Conservation (phyloP, 2,888 invertebrate genomes). For the Drosophila yooni region DNA sequence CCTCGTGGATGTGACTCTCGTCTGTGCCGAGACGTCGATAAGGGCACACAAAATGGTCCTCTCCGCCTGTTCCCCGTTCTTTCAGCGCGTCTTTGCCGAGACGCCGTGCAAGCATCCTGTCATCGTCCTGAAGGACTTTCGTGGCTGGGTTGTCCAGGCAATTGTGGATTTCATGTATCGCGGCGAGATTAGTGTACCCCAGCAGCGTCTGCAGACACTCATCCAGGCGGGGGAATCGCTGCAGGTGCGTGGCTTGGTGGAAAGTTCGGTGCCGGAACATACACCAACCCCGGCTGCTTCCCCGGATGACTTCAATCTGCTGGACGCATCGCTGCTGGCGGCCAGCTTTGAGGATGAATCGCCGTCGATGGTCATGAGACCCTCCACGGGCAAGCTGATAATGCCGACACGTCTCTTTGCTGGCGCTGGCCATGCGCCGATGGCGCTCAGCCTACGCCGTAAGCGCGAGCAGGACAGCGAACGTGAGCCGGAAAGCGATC, state of each 20-base stretch:
- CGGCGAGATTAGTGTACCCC: conserved; percentile 95
- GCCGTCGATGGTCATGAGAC: conserved; percentile 84
- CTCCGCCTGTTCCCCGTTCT: conserved; percentile 95
- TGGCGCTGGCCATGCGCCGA: conserved; percentile 63
- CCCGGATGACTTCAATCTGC: conserved; percentile 83
- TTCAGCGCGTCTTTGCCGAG: conserved; percentile 94
- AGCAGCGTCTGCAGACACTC: conserved; percentile 92
- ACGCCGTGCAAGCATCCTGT: conserved; percentile 97
- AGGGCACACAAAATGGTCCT: conserved; percentile 96
- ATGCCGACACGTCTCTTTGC: conserved; percentile 84
- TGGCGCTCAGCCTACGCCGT: conserved; percentile 70
- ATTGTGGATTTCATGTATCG: conserved; percentile 97
- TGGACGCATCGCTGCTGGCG: conserved; percentile 82
- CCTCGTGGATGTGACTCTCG: conserved; percentile 95
- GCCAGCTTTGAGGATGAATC: conserved; percentile 85
- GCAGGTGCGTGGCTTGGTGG: conserved; percentile 92
- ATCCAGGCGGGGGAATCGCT: conserved; percentile 95
- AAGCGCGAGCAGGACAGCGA: conserved; percentile 80
- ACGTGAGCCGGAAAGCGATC: conserved; percentile 82
- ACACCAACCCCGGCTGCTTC: conserved; percentile 85
- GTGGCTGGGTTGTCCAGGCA: conserved; percentile 94
- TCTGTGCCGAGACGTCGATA: conserved; percentile 93
- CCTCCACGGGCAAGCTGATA: conserved; percentile 80
- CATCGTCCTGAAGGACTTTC: conserved; percentile 95
- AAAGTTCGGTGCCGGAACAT: conserved; percentile 86